Evolutionary conservation across 1,140 invertebrate genomes (phyloP), one percentile per base, ranked within the genome.

Genomic region (Drosophila pachea): DNA sequence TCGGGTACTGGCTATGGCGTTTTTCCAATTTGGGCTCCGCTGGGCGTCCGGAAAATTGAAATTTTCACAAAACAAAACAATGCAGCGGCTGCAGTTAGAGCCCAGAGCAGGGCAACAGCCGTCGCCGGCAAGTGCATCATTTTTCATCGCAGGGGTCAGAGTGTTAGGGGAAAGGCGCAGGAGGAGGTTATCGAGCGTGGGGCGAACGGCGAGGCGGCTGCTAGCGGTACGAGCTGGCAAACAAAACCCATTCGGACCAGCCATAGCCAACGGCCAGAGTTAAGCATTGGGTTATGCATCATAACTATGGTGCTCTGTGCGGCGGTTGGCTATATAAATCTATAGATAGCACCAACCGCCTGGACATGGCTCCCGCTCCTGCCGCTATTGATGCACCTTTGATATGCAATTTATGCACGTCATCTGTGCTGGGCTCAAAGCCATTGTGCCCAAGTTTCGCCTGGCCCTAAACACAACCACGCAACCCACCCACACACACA

Each of bases 361-460:
- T 42, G 61, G 33, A 16, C 2, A 38, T 58, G 60, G 58, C 53
- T 61, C 22, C 58, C 16, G 58, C 11, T 48, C 33, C 8, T 16
- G 45, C 50, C 60, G 61, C 63, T 60, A 56, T 56, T 79, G 79
- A 84, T 84, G 79, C 79, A 84, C 79, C 79, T 84, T 84, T 84
- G 73, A 86, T 81, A 77, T 86, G 81, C 81, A 86, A 86, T 86
- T 86, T 86, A 86, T 86, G 81, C 74, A 81, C 76, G 81, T 86
- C 81, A 86, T 81, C 82, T 81, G 68, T 33, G 81, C 81, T 79
- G 66, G 67, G 66, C 35, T 68, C 49, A 48, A 49, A 63, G 76
- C 73, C 81, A 71, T 77, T 86, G 81, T 84, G 35, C 38, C 31
- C 9, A 54, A 45, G 14, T 22, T 9, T 32, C 29, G 12, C 36